Conservation (phyloP, 2,113 vertebrate species). For the Beaufortia kweichowensis region DNA sequence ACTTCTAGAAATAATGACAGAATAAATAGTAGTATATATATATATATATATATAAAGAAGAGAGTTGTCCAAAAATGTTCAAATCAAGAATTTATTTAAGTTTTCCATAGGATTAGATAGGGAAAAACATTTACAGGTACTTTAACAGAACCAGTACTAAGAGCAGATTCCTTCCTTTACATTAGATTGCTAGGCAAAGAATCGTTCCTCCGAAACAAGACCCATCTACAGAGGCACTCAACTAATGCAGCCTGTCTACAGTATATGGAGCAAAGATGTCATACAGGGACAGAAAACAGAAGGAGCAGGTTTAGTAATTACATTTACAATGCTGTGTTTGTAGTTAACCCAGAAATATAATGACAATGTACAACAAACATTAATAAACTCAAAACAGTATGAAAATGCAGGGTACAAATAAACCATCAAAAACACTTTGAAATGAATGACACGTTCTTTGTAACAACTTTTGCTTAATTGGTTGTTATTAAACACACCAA, state of each 20-base stretch:
- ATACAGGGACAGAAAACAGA: constrained; percentile 10
- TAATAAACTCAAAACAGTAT: neutral
- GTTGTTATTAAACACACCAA: constrained; percentile 55
- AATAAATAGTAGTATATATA: too few species aligned
- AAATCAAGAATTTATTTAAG: constrained; percentile 71
- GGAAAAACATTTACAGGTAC: constrained; percentile 68
- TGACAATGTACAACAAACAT: neutral
- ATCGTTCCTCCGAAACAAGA: constrained; percentile 55
- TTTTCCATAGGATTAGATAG: constrained; percentile 63
- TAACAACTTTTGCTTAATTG: constrained; percentile 59
- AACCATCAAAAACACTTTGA: constrained; percentile 45
- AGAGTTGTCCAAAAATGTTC: constrained; percentile 47
- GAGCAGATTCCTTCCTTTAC: constrained; percentile 60
- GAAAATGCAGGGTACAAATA: constrained; percentile 39
- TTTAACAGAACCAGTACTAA: constrained; percentile 62
- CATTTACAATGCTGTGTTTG: neutral
- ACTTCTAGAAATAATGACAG: too few species aligned
- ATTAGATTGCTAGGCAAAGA: constrained; percentile 41
- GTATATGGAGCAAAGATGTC: neutral
- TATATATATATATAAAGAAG: neutral
- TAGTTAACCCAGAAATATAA: neutral
- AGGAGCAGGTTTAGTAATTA: neutral
- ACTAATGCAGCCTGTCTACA: constrained; percentile 60
- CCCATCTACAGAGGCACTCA: constrained; percentile 68
- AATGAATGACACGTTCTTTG: constrained; percentile 44